A percentile compares a stretch with the other conserved stretches of the same genome.
These are phyloP conservation scores for Microplitis demolitor DNA, from an alignment of 1,140 invertebrate species.

Conservation along the genomic window DNA sequence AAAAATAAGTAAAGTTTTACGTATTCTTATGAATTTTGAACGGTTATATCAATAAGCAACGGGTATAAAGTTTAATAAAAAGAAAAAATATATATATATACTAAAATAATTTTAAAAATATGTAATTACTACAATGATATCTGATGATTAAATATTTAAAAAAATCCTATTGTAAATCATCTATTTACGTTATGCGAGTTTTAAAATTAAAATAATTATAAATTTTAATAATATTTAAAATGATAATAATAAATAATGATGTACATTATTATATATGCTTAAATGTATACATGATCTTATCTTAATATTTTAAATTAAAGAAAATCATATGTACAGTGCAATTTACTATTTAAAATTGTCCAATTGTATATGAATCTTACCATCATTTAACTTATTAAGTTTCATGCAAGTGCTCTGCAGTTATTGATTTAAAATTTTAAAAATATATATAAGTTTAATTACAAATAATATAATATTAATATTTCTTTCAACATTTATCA, in stretches of 20 bases:
- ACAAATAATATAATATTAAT: too few species aligned
- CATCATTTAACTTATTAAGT: background rate
- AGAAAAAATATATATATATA: background rate
- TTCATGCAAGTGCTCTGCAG: too few species aligned
- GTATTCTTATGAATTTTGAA: background rate
- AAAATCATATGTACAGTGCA: conserved; percentile 25
- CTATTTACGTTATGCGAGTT: too few species aligned
- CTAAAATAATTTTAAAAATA: background rate
- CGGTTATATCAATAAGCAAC: background rate
- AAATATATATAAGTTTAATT: too few species aligned
- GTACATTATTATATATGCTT: background rate
- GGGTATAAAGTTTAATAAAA: background rate
- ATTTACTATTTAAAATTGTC: conserved; percentile 17
- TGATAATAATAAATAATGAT: too few species aligned
- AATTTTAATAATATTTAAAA: too few species aligned
- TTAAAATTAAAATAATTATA: too few species aligned
- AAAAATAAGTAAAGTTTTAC: background rate
- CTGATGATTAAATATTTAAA: too few species aligned
- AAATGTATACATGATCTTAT: conserved; percentile 18
- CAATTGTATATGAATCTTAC: conserved; percentile 13
- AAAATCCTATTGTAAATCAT: too few species aligned
- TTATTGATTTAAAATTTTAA: too few species aligned
- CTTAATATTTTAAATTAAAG: conserved; percentile 15
- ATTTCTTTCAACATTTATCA: too few species aligned
- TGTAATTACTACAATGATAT: background rate